phyloP scores from a whole-genome alignment of 2,888 invertebrate species.

The Lydus trimaculatus region DNA sequence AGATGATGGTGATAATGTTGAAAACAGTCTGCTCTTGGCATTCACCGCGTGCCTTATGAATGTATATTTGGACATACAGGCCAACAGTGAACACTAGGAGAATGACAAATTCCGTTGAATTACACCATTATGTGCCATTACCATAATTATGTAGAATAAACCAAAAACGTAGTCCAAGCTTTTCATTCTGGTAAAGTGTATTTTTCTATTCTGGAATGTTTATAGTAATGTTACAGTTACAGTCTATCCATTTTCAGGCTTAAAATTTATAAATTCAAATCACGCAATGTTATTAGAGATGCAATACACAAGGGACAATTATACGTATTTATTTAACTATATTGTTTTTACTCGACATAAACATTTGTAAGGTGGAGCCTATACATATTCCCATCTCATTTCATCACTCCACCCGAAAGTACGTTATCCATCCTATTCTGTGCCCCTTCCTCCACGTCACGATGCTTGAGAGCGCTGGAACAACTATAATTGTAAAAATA shows the following conservation, averaged over 20 bases:
- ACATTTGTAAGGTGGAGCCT: no score
- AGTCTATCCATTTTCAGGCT: constrained; percentile 15
- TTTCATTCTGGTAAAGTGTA: neutral
- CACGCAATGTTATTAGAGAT: constrained; percentile 36
- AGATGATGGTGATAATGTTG: constrained; percentile 50
- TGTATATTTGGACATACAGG: constrained; percentile 81
- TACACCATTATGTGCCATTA: neutral
- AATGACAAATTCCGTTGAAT: constrained; percentile 63
- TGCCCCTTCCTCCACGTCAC: no score
- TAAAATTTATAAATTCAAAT: constrained; percentile 37
- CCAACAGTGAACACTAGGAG: constrained; percentile 97
- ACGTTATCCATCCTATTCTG: no score
- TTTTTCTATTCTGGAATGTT: constrained; percentile 35
- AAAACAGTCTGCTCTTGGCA: constrained; percentile 92
- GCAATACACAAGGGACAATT: constrained; percentile 29
- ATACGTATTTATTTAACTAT: no score
- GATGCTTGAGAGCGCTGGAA: no score
- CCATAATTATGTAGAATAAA: neutral
- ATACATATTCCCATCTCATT: no score
- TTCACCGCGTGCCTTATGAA: constrained; percentile 99
- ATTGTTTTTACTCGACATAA: no score
- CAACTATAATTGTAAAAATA: no score
- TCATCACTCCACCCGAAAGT: no score
- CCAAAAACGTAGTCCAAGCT: neutral
- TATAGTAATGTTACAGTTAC: constrained; percentile 35